Evolutionary conservation across 2,797 vertebrate species (phyloP).

Genomic region (Argya squamiceps): DNA sequence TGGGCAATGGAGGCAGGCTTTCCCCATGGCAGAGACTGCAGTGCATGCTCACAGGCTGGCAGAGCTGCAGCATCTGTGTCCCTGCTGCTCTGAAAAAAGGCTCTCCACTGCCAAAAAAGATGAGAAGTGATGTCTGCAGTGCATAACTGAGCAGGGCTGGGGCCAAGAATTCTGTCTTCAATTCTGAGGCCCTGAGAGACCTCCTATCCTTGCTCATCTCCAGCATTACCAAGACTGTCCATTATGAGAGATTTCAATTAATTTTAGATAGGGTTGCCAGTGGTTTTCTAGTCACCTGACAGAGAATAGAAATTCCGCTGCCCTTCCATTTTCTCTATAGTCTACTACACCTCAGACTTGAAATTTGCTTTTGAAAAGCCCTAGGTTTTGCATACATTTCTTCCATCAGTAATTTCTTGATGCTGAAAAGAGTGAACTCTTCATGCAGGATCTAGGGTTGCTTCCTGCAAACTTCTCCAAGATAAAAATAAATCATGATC

Average conservation of each 20-base stretch:
- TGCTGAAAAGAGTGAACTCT: not conserved
- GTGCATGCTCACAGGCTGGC: not conserved
- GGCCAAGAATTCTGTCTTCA: not conserved
- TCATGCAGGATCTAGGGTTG: not conserved
- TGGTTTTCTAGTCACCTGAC: not conserved
- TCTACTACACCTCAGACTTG: not conserved
- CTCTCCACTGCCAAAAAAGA: not conserved
- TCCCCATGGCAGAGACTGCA: fast-evolving
- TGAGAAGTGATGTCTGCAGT: not conserved
- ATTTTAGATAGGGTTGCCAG: not conserved
- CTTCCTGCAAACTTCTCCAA: not conserved
- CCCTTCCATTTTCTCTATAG: not conserved
- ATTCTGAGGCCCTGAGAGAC: not conserved
- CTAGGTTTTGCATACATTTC: not conserved
- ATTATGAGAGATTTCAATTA: not conserved
- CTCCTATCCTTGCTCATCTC: not conserved
- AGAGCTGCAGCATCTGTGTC: not conserved
- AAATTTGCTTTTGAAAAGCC: not conserved
- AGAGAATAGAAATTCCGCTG: not conserved
- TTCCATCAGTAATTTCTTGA: not conserved
- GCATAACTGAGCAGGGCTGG: not conserved
- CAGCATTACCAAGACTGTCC: not conserved
- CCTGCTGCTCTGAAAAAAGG: not conserved
- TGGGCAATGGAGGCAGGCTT: fast-evolving
- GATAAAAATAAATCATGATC: not conserved